These are phyloP conservation scores for Amphiduros pacificus DNA, from an alignment of 2,888 invertebrate species.

Conservation along the genomic window DNA sequence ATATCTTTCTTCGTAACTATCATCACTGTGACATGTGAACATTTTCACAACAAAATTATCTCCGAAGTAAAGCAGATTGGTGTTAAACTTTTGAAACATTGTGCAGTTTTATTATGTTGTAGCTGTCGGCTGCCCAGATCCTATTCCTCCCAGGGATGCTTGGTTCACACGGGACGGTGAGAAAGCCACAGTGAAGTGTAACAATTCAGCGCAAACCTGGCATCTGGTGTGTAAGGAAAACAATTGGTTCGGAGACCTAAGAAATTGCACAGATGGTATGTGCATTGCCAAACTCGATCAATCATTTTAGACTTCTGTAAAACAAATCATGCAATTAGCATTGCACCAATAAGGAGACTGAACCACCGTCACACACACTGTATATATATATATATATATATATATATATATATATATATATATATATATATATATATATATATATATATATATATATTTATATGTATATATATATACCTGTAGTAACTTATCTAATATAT, in stretches of 20 bases:
- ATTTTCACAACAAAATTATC: no score
- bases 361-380: no score
- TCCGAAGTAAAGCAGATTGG: no score
- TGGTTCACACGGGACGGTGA: slow-evolving; percentile 13
- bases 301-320: no score
- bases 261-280: slow-evolving; percentile 13
- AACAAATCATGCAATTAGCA: no score
- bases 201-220: slow-evolving; percentile 13
- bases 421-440: not conserved
- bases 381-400: not conserved
- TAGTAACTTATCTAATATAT: no score
- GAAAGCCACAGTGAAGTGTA: slow-evolving; percentile 14
- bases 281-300: no score
- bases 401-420: slow-evolving; percentile 1
- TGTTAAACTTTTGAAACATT: no score
- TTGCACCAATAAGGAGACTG: no score
- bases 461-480: slow-evolving; percentile 1
- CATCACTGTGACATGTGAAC: no score
- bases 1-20: no score
- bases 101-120: not conserved
- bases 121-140: slow-evolving; percentile 15
- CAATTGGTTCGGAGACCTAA: slow-evolving; percentile 15
- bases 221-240: slow-evolving; percentile 16
- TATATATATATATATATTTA: not conserved
- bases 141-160: slow-evolving; percentile 4